Evolutionary conservation across 2,113 vertebrate genomes (phyloP), one percentile per base, ranked within the genome.

Genomic region (Cardinalis cardinalis): DNA sequence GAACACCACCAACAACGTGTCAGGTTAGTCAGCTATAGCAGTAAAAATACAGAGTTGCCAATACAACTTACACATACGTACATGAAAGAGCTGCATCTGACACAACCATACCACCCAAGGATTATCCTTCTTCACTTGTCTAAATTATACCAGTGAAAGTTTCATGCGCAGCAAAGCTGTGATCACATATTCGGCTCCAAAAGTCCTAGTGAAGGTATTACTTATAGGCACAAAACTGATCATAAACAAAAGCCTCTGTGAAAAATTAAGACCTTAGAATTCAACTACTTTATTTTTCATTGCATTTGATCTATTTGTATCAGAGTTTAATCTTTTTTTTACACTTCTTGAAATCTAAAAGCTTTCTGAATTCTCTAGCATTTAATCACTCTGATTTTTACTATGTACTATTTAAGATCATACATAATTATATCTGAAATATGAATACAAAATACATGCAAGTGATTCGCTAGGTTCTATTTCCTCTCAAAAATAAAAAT

Each of bases 31-130:
- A 88, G 25, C 5, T 2, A 0, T 14, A 53, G 55, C 20, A 85
- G 36, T 24, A 75, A 71, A 86, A 79, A 75, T 17, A 26, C 0
- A 64, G 18, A 23, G 7, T 8, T 85, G 58, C 19, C 41, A 80
- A n/a, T 1, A 3, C 19, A 78, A 23, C 3, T 82, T n/a, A 25
- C 1, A 15, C 17, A 16, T 8, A 19, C 2, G 5, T 6, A n/a
- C 41, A 52, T 0, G 32, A 46, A n/a, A 7, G 23, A 11, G 7
- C 20, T 79, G 79, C 32, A 32, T 29, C 24, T 25, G 19, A 60
- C 48, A 79, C 23, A 81, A 34, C 17, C 6, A 18, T 7, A 49
- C 6, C 11, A 56, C 32, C n/a, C 56, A 55, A 0, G 2, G 48
- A 64, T 29, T 36, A 68, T 28, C 36, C 4, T 34, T 85, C 34